Evolutionary conservation across 2,888 invertebrate genomes (phyloP).

Genomic region (Sphecodes monilicornis): DNA sequence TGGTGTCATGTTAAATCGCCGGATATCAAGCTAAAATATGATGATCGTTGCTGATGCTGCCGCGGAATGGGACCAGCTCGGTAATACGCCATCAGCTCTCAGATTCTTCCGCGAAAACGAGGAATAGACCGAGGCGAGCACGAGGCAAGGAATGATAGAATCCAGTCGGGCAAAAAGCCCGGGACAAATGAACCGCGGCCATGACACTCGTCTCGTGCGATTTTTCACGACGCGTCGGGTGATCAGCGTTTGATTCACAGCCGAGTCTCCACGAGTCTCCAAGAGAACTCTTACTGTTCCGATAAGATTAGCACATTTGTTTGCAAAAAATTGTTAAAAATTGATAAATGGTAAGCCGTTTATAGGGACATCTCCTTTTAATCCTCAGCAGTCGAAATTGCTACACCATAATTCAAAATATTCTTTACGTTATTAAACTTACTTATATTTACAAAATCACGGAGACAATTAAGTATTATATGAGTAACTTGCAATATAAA

Average conservation of each 20-base stretch:
- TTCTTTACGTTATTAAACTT: too few relatives aligned
- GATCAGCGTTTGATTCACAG: constrained; percentile 29
- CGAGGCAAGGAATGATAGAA: constrained; percentile 38
- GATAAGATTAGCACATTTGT: too few relatives aligned
- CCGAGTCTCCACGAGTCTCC: not conserved
- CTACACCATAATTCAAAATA: too few relatives aligned
- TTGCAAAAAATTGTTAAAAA: too few relatives aligned
- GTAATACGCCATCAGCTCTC: constrained; percentile 75
- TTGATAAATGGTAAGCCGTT: too few relatives aligned
- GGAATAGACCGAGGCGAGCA: constrained; percentile 46
- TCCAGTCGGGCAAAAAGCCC: constrained; percentile 69
- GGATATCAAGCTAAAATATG: constrained; percentile 82
- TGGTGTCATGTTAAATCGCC: constrained; percentile 78
- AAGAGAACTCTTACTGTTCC: too few relatives aligned
- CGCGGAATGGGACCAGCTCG: constrained; percentile 78
- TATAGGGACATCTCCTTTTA: too few relatives aligned
- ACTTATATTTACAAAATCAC: too few relatives aligned
- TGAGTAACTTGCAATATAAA: too few relatives aligned
- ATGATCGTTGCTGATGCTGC: constrained; percentile 78
- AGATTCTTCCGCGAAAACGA: constrained; percentile 46
- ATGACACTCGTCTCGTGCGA: constrained; percentile 1
- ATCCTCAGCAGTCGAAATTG: too few relatives aligned
- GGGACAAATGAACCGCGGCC: constrained; percentile 71
- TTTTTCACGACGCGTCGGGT: not conserved
- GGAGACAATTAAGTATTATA: too few relatives aligned